Evolutionary conservation across 2,113 vertebrate species (phyloP), one percentile per base, ranked within the genome.

Genomic region (Amphilophus citrinellus): DNA sequence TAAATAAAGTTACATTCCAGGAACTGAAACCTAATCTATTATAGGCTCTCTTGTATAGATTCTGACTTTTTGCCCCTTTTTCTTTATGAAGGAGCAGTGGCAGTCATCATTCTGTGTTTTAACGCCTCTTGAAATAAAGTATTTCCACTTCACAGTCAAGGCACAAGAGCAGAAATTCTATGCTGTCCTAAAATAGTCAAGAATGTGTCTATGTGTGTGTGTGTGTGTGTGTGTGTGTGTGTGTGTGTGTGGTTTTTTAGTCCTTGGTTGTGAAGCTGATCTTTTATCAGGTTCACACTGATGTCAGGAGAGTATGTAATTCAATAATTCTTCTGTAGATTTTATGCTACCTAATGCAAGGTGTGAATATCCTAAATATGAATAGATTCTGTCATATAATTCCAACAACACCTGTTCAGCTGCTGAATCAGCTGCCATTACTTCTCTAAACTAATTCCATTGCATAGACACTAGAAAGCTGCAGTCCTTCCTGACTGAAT

Each of bases 341-440:
- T 71, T 79, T 42, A 17, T 79, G 61, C 20, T 61, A 56, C 27
- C 10, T 15, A 3, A 62, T 79, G 57, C 79, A 76, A 84, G 79
- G 32, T 57, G 24, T n/a, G 66, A 71, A 73, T 56, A n/a, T 75
- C 30, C 39, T 27, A 84, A 87, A 76, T 58, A 42, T 76, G 58
- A 85, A 88, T 66, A 39, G 66, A 88, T 87, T 88, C 47, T 76
- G 84, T 77, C 83, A 86, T 62, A 35, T 42, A 10, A 82, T 68
- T 89, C 71, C 20, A 66, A 32, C 84, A 75, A 79, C 80, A 88
- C 61, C 88, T 77, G 85, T 81, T 87, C n/a, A 32, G 57, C 44
- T 79, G 78, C 84, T 89, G 85, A 91, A 73, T 84, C 88, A 84
- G 47, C 79, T 65, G 17, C 18, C 77, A 61, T 73, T 79, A 27